These are phyloP conservation scores for Paramormyrops kingsleyae DNA, from an alignment of 2,113 vertebrate species.

Conservation along the genomic window DNA sequence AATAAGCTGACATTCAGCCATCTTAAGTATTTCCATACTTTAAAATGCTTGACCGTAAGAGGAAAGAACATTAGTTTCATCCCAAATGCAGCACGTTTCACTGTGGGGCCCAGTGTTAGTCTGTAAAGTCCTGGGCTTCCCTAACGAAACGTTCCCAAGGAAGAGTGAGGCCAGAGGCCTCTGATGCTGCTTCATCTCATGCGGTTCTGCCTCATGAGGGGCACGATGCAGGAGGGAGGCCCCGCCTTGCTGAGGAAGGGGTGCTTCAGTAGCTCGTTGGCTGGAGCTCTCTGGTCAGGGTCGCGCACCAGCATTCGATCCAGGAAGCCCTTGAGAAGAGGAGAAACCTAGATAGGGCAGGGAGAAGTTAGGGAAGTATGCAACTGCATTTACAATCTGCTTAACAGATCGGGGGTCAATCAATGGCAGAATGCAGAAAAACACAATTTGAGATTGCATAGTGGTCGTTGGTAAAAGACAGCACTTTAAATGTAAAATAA, in stretches of 20 bases:
- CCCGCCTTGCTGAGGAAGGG: slow-evolving; percentile 80
- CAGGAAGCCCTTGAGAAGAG: slow-evolving; percentile 82
- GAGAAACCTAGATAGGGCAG: slow-evolving; percentile 65
- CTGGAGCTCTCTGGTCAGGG: slow-evolving; percentile 72
- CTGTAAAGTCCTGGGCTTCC: not conserved
- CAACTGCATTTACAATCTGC: not conserved
- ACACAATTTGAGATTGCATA: not conserved
- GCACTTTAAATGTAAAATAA: not conserved
- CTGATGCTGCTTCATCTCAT: slow-evolving; percentile 67
- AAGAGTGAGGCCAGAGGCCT: not conserved
- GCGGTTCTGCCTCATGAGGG: slow-evolving; percentile 87
- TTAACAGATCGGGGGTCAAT: not conserved
- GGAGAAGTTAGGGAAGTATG: not conserved
- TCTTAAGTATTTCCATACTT: not conserved
- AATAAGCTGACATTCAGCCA: not conserved
- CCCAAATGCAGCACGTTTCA: not conserved
- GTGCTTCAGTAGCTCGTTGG: slow-evolving; percentile 79
- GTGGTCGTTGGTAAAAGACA: not conserved
- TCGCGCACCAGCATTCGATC: slow-evolving; percentile 86
- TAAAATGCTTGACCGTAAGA: slow-evolving; percentile 12
- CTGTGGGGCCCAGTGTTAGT: not conserved
- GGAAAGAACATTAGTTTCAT: slow-evolving; percentile 1
- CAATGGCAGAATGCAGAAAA: not conserved
- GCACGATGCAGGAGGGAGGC: slow-evolving; percentile 81
- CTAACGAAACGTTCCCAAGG: not conserved